phyloP scores from a whole-genome alignment of 2,113 vertebrate species.

The Pterocles burchelli region DNA sequence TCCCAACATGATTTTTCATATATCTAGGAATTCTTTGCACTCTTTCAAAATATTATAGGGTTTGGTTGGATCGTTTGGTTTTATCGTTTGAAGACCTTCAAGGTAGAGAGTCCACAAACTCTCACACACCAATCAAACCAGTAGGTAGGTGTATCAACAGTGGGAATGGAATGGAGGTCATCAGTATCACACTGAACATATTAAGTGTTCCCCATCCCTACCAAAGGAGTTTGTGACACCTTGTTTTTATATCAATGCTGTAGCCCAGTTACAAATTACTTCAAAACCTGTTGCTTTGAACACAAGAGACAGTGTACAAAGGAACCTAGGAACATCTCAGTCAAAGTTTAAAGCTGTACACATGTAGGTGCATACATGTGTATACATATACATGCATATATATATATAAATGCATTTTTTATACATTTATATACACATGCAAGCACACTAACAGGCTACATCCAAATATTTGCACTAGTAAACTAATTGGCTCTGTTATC shows the following conservation, averaged over 20 bases:
- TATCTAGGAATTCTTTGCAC: not conserved
- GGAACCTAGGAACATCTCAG: not conserved
- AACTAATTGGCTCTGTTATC: not conserved
- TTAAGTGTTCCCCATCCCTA: not conserved
- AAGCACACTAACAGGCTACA: not conserved
- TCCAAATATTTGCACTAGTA: not conserved
- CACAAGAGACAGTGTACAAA: not conserved
- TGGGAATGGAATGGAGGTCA: not conserved
- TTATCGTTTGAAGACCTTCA: not conserved
- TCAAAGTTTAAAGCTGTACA: not conserved
- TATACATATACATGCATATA: not conserved
- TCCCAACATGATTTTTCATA: not conserved
- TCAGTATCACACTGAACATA: not conserved
- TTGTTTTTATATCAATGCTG: not conserved
- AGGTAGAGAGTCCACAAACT: not conserved
- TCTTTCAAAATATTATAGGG: not conserved
- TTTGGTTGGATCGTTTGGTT: rapidly evolving
- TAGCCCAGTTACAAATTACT: not conserved
- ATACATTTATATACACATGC: not conserved
- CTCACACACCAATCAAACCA: not conserved
- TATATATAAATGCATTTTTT: not conserved
- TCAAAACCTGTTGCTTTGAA: not conserved
- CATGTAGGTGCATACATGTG: not conserved
- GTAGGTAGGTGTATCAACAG: not conserved
- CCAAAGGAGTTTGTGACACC: not conserved